Percentiles rank a stretch among this genome's conserved stretches.
Conservation (phyloP, 2,888 invertebrate genomes). For the Pyralis farinalis region DNA sequence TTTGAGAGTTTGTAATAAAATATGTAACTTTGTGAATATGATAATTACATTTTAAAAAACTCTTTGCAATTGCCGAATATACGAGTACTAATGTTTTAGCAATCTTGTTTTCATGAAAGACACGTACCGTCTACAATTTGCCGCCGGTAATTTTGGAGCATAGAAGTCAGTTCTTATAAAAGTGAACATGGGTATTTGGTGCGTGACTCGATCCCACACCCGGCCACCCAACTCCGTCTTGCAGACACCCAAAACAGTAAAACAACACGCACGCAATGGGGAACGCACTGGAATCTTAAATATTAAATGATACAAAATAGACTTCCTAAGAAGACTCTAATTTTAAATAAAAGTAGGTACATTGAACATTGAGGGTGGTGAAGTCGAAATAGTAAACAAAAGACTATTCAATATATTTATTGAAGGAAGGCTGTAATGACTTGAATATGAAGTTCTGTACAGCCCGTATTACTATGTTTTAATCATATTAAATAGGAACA, state of each 20-base stretch:
- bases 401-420: no score
- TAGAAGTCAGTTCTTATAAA: slow-evolving; percentile 37
- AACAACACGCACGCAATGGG: slow-evolving; percentile 29
- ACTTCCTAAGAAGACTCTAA: slow-evolving; percentile 3
- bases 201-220: slow-evolving; percentile 45
- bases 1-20: no score
- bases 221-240: slow-evolving; percentile 13
- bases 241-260: slow-evolving; percentile 23
- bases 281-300: slow-evolving; percentile 26
- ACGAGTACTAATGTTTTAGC: background rate
- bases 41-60: no score
- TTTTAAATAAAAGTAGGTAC: no score
- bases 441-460: no score
- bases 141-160: slow-evolving; percentile 32
- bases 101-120: slow-evolving; percentile 14
- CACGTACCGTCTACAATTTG: slow-evolving; percentile 46
- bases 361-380: no score
- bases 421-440: no score
- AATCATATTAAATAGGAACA: no score
- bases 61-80: no score
- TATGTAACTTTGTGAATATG: no score
- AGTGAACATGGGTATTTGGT: slow-evolving; percentile 40
- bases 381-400: no score
- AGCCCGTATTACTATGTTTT: no score
- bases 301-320: slow-evolving; percentile 28